These are phyloP conservation scores for Phymanthus crucifer DNA, from an alignment of 92 coral and sea anemone species.

Conservation along the genomic window DNA sequence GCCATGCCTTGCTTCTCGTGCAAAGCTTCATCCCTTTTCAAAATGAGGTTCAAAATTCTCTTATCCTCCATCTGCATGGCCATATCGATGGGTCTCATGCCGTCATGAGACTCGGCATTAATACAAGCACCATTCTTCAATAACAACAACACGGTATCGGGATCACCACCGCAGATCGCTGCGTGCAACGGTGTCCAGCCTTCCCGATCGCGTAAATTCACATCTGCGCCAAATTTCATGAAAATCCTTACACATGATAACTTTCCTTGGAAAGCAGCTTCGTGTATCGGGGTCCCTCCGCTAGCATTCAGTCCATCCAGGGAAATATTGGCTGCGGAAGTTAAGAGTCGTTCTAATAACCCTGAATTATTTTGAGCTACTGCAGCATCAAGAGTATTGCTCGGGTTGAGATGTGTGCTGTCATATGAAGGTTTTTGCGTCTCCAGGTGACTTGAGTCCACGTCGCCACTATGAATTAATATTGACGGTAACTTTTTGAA, in stretches of 20 bases:
- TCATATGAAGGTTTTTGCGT: slow-evolving; percentile 24
- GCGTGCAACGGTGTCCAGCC: slow-evolving; percentile 93
- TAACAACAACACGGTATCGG: slow-evolving; percentile 55
- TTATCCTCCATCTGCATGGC: slow-evolving; percentile 54
- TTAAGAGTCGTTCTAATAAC: slow-evolving; percentile 55
- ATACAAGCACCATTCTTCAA: slow-evolving; percentile 64
- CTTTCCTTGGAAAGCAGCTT: slow-evolving; percentile 87
- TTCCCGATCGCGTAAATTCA: slow-evolving; percentile 69
- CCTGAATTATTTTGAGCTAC: slow-evolving; percentile 72
- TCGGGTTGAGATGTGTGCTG: slow-evolving; percentile 55
- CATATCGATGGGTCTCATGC: slow-evolving; percentile 65
- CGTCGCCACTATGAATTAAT: slow-evolving; percentile 13
- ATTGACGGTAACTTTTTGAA: slow-evolving; percentile 25
- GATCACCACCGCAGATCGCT: slow-evolving; percentile 84
- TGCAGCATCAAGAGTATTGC: slow-evolving; percentile 79
- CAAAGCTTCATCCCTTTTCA: background rate
- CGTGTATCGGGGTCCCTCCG: slow-evolving; percentile 86
- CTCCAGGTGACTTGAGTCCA: background rate
- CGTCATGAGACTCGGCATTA: slow-evolving; percentile 61
- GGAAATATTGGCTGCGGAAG: slow-evolving; percentile 62
- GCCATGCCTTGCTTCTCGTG: slow-evolving; percentile 28
- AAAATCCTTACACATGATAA: slow-evolving; percentile 64
- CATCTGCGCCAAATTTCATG: slow-evolving; percentile 65
- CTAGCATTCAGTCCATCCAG: slow-evolving; percentile 67
- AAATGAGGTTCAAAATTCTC: slow-evolving; percentile 18